Percentiles rank a stretch among this genome's conserved stretches.
These are phyloP conservation scores for Schizothorax lantsangensis DNA, from an alignment of 2,797 vertebrate genomes.

Conservation along the genomic window DNA sequence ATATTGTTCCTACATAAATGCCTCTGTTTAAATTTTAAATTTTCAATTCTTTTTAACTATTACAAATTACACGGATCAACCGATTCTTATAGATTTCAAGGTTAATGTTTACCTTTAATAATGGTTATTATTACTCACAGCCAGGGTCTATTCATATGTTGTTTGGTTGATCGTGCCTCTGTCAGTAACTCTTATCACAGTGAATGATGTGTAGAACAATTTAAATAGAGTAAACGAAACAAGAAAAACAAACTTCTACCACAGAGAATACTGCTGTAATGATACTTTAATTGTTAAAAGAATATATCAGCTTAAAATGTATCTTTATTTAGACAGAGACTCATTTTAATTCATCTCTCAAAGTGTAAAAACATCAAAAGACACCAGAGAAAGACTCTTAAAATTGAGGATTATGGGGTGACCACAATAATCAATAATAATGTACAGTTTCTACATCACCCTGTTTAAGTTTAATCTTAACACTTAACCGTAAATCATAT, in stretches of 20 bases:
- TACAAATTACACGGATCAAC: not conserved
- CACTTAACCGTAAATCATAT: not conserved
- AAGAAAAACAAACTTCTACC: not conserved
- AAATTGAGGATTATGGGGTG: not conserved
- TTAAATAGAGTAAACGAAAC: not conserved
- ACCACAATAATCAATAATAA: not conserved
- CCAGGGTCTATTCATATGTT: not conserved
- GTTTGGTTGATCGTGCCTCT: not conserved
- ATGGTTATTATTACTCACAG: not conserved
- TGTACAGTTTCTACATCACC: not conserved
- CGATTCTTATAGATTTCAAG: not conserved
- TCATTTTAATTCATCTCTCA: not conserved
- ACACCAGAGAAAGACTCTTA: not conserved
- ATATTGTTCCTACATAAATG: not conserved
- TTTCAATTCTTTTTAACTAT: not conserved
- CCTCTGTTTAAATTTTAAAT: not conserved
- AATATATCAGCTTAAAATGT: not conserved
- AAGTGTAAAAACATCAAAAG: not conserved
- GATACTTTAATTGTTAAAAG: not conserved
- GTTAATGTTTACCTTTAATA: not conserved
- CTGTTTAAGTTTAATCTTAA: conserved; percentile 5
- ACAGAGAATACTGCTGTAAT: not conserved
- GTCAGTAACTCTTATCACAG: not conserved
- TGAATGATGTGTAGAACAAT: not conserved
- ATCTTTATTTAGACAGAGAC: not conserved